These are phyloP conservation scores for Valencia hispanica DNA, from an alignment of 2,797 vertebrate genomes.

Conservation along the genomic window DNA sequence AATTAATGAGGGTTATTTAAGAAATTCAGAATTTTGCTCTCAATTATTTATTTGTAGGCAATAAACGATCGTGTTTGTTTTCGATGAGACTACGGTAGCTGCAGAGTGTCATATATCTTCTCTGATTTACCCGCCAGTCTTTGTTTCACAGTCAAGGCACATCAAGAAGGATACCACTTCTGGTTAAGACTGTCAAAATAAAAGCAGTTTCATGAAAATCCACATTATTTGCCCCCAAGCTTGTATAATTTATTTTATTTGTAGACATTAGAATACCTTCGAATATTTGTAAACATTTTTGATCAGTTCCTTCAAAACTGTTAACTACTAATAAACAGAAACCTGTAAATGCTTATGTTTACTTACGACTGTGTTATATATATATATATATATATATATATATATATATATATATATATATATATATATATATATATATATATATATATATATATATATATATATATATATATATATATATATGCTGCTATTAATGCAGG, in stretches of 20 bases:
- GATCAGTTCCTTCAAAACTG: too few species aligned
- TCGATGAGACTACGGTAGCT: conserved; percentile 51
- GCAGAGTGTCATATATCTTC: conserved; percentile 41
- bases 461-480: too few species aligned
- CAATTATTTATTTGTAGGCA: neutral
- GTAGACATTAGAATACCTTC: neutral
- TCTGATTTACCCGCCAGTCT: conserved; percentile 55
- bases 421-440: too few species aligned
- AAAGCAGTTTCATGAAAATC: neutral
- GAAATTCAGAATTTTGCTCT: neutral
- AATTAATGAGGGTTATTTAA: neutral
- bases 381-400: too few species aligned
- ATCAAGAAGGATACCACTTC: fast-evolving
- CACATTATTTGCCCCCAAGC: neutral
- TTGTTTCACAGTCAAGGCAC: conserved; percentile 19
- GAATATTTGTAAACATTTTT: neutral
- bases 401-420: too few species aligned
- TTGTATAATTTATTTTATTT: neutral
- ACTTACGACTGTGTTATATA: too few species aligned
- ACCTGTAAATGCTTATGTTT: too few species aligned
- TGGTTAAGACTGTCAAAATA: conserved; percentile 34
- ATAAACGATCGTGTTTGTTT: neutral
- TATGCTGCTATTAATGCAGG: neutral
- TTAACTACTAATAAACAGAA: too few species aligned
- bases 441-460: too few species aligned